A percentile compares a stretch with the other conserved stretches of the same genome.
Evolutionary conservation across 2,888 invertebrate genomes (phyloP).

Genomic region (Leptopilina syphax): DNA sequence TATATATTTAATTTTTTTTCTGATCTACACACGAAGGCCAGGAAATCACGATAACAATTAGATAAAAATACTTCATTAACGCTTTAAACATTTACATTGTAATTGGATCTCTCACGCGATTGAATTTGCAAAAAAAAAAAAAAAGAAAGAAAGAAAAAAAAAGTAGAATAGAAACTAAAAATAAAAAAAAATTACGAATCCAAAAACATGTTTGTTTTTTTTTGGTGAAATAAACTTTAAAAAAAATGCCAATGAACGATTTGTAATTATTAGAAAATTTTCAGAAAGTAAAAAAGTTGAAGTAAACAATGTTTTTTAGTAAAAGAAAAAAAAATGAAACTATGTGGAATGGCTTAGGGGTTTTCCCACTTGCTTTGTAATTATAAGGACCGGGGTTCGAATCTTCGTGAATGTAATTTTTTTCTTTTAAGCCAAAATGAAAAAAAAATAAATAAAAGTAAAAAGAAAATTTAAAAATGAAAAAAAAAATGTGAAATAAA

Average conservation of each 20-base stretch:
- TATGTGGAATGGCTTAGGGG: too few relatives aligned
- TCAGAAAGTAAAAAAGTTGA: too few relatives aligned
- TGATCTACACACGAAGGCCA: conserved; percentile 15
- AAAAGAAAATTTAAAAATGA: not conserved
- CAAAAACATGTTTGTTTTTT: too few relatives aligned
- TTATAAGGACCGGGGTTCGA: too few relatives aligned
- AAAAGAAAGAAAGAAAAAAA: not conserved
- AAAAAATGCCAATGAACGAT: too few relatives aligned
- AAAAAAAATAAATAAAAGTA: not conserved
- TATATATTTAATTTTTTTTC: conserved; percentile 7
- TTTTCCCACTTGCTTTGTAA: too few relatives aligned
- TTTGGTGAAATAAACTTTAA: too few relatives aligned
- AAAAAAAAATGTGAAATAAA: not conserved
- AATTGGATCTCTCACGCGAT: not conserved
- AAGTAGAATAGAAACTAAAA: not conserved
- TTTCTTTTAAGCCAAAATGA: too few relatives aligned
- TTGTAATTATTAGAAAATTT: too few relatives aligned
- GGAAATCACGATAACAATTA: conserved; percentile 1
- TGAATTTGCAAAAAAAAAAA: not conserved
- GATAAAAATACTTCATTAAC: conserved; percentile 20
- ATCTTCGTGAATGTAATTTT: too few relatives aligned
- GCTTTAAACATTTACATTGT: not conserved
- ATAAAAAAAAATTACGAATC: not conserved
- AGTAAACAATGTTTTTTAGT: too few relatives aligned
- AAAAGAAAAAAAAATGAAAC: too few relatives aligned